Evolutionary conservation across 2,888 invertebrate genomes (phyloP).

Genomic region (Molorchus minor): DNA sequence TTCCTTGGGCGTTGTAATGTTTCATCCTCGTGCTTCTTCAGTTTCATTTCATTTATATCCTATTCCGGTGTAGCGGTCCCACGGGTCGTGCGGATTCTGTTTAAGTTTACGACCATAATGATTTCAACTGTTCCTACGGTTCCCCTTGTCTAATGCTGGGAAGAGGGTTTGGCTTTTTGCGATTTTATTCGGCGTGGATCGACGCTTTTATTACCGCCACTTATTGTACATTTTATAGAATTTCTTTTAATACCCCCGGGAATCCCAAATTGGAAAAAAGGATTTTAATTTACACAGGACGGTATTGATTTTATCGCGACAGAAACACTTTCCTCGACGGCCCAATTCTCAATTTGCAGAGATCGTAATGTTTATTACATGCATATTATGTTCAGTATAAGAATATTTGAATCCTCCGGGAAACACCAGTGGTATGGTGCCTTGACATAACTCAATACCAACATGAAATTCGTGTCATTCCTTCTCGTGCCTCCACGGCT

Average conservation of each 20-base stretch:
- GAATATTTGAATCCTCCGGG: too few relatives aligned
- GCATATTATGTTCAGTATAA: too few relatives aligned
- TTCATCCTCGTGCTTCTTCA: background rate
- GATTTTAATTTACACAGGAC: too few relatives aligned
- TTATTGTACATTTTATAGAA: background rate
- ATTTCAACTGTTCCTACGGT: conserved; percentile 2
- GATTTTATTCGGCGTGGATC: background rate
- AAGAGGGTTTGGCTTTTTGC: background rate
- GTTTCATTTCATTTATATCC: conserved; percentile 9
- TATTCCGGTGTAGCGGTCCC: conserved; percentile 2
- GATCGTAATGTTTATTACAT: too few relatives aligned
- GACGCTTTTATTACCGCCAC: background rate
- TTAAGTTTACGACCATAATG: conserved; percentile 6
- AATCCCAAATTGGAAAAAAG: background rate
- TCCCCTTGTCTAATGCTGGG: background rate
- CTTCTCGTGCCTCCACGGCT: too few relatives aligned
- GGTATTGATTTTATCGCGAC: too few relatives aligned
- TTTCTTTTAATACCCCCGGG: background rate
- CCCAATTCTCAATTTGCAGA: too few relatives aligned
- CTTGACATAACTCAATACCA: too few relatives aligned
- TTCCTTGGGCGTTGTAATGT: conserved; percentile 1
- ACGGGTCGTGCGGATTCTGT: background rate
- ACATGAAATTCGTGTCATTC: too few relatives aligned
- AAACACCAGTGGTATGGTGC: too few relatives aligned
- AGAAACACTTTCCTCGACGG: too few relatives aligned